Evolutionary conservation across 2,888 invertebrate genomes (phyloP).

Genomic region (Microctonus brassicae): DNA sequence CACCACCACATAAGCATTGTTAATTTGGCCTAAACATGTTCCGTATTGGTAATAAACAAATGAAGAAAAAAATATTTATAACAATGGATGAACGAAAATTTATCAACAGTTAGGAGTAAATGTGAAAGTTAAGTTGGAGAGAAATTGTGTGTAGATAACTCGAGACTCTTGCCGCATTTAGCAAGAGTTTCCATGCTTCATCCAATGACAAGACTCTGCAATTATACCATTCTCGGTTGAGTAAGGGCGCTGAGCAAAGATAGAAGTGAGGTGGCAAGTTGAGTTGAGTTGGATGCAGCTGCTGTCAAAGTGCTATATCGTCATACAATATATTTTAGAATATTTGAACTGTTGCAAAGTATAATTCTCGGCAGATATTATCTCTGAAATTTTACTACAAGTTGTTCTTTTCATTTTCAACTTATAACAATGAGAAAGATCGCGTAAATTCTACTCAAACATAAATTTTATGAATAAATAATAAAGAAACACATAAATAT

Average conservation of each 20-base stretch:
- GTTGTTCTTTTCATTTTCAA: slow-evolving; percentile 31
- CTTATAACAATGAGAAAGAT: not conserved
- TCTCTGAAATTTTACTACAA: slow-evolving; percentile 35
- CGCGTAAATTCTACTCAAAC: not conserved
- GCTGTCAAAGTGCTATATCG: not conserved
- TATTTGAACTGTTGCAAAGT: slow-evolving; percentile 43
- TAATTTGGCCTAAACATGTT: not conserved
- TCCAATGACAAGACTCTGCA: slow-evolving; percentile 63
- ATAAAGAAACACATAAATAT: not conserved
- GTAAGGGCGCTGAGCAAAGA: slow-evolving; percentile 17
- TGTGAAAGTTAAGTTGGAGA: slow-evolving; percentile 3
- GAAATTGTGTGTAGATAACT: slow-evolving; percentile 21
- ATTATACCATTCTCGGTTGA: slow-evolving; percentile 55
- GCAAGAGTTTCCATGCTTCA: slow-evolving; percentile 38
- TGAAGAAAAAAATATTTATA: not conserved
- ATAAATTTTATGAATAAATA: not conserved
- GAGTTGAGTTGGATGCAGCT: slow-evolving; percentile 33
- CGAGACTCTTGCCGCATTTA: slow-evolving; percentile 39
- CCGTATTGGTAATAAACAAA: not conserved
- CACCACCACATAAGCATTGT: not conserved
- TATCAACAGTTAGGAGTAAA: slow-evolving; percentile 17
- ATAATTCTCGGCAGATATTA: slow-evolving; percentile 42
- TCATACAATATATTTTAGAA: slow-evolving; percentile 31
- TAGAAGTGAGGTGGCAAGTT: slow-evolving; percentile 18
- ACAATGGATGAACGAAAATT: slow-evolving; percentile 3